Evolutionary conservation across 2,113 vertebrate species (phyloP).

Genomic region (Colistium nudipinnis): DNA sequence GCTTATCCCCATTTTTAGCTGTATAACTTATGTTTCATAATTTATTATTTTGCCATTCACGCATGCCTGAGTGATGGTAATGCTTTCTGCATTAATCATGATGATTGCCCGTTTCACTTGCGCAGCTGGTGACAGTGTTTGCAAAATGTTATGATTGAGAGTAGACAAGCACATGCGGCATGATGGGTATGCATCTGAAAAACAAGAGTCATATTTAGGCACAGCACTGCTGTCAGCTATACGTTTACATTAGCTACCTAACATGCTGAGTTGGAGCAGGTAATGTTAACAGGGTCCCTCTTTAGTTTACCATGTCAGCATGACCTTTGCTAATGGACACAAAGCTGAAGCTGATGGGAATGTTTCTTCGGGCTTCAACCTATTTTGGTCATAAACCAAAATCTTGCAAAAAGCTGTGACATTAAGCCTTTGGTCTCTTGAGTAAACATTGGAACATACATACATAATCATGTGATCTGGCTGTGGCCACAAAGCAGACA

Average conservation of each 20-base stretch:
- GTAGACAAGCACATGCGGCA: slow-evolving; percentile 9
- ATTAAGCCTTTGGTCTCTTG: slow-evolving; percentile 8
- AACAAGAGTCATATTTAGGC: neutral
- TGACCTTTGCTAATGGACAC: neutral
- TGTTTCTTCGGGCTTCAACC: too few species aligned
- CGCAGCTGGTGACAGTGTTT: slow-evolving; percentile 2
- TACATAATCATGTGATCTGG: neutral
- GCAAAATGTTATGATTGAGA: slow-evolving; percentile 9
- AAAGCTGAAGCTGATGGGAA: neutral
- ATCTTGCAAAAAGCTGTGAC: too few species aligned
- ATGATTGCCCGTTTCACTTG: slow-evolving; percentile 32
- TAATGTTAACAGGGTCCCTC: too few species aligned
- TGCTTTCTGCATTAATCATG: slow-evolving; percentile 62
- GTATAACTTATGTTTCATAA: slow-evolving; percentile 48
- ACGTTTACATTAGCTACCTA: too few species aligned
- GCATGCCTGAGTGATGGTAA: slow-evolving; percentile 43
- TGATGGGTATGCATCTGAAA: slow-evolving; percentile 2
- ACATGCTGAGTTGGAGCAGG: too few species aligned
- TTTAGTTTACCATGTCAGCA: too few species aligned
- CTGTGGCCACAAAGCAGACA: slow-evolving; percentile 5
- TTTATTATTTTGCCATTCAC: slow-evolving; percentile 49
- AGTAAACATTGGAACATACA: neutral
- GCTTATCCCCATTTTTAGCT: slow-evolving; percentile 39
- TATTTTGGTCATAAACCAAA: neutral
- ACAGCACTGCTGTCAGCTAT: neutral